Conservation (phyloP, 2,888 invertebrate species). For the Pogonocherus hispidulus region DNA sequence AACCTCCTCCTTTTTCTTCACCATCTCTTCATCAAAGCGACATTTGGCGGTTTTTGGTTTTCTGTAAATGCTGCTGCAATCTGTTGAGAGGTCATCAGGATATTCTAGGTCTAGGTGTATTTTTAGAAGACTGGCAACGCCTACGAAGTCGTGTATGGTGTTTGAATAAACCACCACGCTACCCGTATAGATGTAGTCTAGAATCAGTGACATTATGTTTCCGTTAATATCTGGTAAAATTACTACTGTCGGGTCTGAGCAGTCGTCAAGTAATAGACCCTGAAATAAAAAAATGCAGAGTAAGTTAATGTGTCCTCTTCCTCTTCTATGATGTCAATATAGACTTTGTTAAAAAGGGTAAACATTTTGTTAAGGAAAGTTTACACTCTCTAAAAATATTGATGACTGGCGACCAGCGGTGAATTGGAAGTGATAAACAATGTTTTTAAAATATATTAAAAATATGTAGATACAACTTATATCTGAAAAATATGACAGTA, state of each 20-base stretch:
- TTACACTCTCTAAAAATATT: too few relatives aligned
- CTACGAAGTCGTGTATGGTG: slow-evolving; percentile 73
- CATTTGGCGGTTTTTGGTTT: neutral
- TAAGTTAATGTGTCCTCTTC: too few relatives aligned
- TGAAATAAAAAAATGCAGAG: slow-evolving; percentile 49
- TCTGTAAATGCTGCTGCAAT: slow-evolving; percentile 1
- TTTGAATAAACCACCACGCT: slow-evolving; percentile 74
- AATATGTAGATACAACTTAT: too few relatives aligned
- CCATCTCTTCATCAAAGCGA: slow-evolving; percentile 27
- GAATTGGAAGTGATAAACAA: too few relatives aligned
- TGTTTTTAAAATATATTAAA: too few relatives aligned
- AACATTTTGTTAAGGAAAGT: too few relatives aligned
- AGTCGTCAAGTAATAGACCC: slow-evolving; percentile 61
- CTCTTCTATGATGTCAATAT: too few relatives aligned
- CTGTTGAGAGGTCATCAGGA: neutral
- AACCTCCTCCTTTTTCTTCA: slow-evolving; percentile 40
- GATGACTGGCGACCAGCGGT: too few relatives aligned
- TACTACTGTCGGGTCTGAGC: slow-evolving; percentile 74
- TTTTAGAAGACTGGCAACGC: slow-evolving; percentile 69
- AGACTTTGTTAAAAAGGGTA: too few relatives aligned
- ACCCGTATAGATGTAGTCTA: slow-evolving; percentile 80
- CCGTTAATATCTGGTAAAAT: slow-evolving; percentile 77
- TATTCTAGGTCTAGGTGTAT: slow-evolving; percentile 55
- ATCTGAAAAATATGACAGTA: too few relatives aligned
- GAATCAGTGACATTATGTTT: slow-evolving; percentile 75